Percentiles rank a stretch among this genome's conserved stretches.
Evolutionary conservation across 2,113 vertebrate genomes (phyloP).

Genomic region (Panthera tigris): DNA sequence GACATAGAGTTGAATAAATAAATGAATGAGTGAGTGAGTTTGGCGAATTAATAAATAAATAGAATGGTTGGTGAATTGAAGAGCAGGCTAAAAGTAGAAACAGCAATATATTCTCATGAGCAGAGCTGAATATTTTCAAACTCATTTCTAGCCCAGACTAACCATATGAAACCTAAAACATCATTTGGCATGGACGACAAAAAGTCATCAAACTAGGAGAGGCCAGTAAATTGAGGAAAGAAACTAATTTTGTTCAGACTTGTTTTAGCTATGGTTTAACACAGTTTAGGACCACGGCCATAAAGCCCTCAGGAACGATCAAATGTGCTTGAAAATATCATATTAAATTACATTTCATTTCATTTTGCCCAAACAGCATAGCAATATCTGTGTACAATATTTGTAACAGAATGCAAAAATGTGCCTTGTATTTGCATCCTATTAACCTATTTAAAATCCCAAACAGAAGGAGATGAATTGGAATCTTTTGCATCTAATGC

Average conservation of each 20-base stretch:
- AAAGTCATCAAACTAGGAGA: slow-evolving; percentile 65
- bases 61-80: slow-evolving; percentile 60
- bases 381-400: slow-evolving; percentile 66
- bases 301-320: slow-evolving; percentile 70
- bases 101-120: slow-evolving; percentile 56
- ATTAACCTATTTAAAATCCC: slow-evolving; percentile 77
- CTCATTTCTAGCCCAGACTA: slow-evolving; percentile 49
- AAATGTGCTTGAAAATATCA: slow-evolving; percentile 73
- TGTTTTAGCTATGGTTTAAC: slow-evolving; percentile 71
- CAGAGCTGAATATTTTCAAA: slow-evolving; percentile 59
- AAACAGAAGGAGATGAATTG: slow-evolving; percentile 69
- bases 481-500: slow-evolving; percentile 53
- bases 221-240: slow-evolving; percentile 66
- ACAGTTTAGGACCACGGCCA: slow-evolving; percentile 60
- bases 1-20: slow-evolving; percentile 54
- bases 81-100: slow-evolving; percentile 55
- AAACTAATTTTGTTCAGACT: slow-evolving; percentile 70
- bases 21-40: slow-evolving; percentile 57
- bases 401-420: slow-evolving; percentile 68
- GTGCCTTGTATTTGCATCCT: slow-evolving; percentile 71
- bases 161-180: slow-evolving; percentile 60
- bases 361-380: slow-evolving; percentile 72
- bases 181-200: slow-evolving; percentile 63
- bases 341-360: slow-evolving; percentile 81
- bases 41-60: slow-evolving; percentile 74